Base-by-base conservation (phyloP, 2,888 invertebrate genomes). In the Tridacna crocea region DNA sequence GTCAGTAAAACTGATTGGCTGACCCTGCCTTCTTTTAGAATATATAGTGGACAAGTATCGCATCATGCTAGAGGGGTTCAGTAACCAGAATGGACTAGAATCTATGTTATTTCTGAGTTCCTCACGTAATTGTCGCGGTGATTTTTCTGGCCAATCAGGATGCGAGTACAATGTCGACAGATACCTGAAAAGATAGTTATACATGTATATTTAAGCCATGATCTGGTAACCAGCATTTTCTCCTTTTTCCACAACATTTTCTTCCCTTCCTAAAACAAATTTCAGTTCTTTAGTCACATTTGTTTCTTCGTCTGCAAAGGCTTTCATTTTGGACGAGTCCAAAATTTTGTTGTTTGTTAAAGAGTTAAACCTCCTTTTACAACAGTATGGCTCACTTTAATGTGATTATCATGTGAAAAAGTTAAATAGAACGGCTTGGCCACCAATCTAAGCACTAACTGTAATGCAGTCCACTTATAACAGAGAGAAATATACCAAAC, bases 1-100 rank as follows among this genome's bases (percentile, higher is more conserved):
- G 85, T 95, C 95, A 0, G 95, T 95, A 85, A 95, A 95, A 78
- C 94, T 94, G 84, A 95, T 93, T 6, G 95, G 95, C 76, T 95
- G 95, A 6, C 95, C 95, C 26, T 88, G 88, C 48, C 88, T 88
- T n/a, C 92, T 87, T 84, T 95, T 95, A 55, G 89, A 88, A 77
- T 92, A 87, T 73, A 95, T 94, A 22, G 85, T 86, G 10, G 87
- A 83, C 51, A 92, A 86, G 82, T 94, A 94, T 13, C 91, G 87
- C 78, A 89, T 91, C 79, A 94, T 85, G 36, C 92, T 90, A 24
- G 87, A 79, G 11, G 94, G 93, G 17, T 89, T 90, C 15, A 94
- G 85, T 17, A 92, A 87, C 91, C 93, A 92, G 70, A 93, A 91
- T 74, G 94, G 94, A 83, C 93, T 94, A 48, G 91, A 91, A 19